phyloP scores from a whole-genome alignment of 2,113 vertebrate genomes.

The Brachypteracias leptosomus region DNA sequence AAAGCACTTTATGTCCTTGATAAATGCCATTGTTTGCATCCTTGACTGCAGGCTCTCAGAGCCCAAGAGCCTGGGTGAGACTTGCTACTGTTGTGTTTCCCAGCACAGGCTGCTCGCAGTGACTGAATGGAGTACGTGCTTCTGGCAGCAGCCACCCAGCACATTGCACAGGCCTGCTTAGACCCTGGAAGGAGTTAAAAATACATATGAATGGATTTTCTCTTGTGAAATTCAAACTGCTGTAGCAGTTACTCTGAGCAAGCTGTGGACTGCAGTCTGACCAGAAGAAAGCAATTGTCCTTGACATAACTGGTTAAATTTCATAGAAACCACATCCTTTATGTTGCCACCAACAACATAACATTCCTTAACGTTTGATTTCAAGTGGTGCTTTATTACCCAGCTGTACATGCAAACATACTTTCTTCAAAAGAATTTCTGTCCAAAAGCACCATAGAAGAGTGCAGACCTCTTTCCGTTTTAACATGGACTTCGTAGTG shows the following conservation, averaged over 20 bases:
- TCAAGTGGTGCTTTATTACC: conserved; percentile 14
- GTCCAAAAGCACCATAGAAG: neutral
- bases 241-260: neutral
- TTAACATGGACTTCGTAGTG: neutral
- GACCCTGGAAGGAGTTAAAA: conserved; percentile 21
- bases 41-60: neutral
- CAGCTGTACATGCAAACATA: neutral
- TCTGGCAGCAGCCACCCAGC: neutral
- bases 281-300: conserved; percentile 21
- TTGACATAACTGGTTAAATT: conserved; percentile 46
- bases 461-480: neutral
- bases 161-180: neutral
- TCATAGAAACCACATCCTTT: conserved; percentile 52
- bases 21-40: neutral
- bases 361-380: conserved; percentile 54
- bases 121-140: neutral
- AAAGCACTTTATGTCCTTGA: neutral
- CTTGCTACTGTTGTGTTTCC: neutral
- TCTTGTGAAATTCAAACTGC: neutral
- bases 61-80: neutral
- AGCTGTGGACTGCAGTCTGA: neutral
- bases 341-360: conserved; percentile 51
- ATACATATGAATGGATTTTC: neutral
- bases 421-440: conserved; percentile 30
- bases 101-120: neutral